These are phyloP conservation scores for Scylla paramamosain DNA, from an alignment of 1,140 invertebrate species.

Conservation along the genomic window DNA sequence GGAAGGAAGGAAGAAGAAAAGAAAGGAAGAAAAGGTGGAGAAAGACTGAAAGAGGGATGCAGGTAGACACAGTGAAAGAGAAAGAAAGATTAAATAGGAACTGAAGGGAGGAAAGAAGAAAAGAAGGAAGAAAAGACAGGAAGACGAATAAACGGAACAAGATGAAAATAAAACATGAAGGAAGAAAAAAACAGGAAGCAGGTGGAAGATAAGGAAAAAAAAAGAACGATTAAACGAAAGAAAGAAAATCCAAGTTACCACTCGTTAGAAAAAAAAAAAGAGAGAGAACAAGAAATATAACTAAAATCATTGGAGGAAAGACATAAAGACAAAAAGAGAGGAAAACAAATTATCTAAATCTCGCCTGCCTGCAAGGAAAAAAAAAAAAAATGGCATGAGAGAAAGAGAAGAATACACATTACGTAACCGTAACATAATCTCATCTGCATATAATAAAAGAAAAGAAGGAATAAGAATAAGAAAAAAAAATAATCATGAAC, in stretches of 20 bases:
- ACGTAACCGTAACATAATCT: no score
- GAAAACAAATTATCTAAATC: no score
- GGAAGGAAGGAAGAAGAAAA: not conserved
- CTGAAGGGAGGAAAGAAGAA: not conserved
- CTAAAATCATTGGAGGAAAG: no score
- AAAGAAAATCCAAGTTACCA: no score
- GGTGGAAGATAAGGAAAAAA: not conserved
- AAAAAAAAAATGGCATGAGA: not conserved
- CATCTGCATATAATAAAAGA: no score
- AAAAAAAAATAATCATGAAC: not conserved
- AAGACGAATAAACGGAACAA: not conserved
- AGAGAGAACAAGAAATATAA: not conserved
- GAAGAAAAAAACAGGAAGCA: not conserved
- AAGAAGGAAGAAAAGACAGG: not conserved
- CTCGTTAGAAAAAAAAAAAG: not conserved
- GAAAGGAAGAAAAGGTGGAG: not conserved
- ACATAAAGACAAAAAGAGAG: no score
- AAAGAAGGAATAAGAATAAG: slow-evolving; percentile 1
- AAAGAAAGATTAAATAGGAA: not conserved
- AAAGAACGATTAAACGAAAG: not conserved
- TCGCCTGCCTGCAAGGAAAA: no score
- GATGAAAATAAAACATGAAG: not conserved
- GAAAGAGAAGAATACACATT: no score
- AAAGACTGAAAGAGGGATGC: not conserved
- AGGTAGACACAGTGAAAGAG: not conserved